Evolutionary conservation across 2,113 vertebrate genomes (phyloP), one percentile per base, ranked within the genome.

Genomic region (Acanthochromis polyacanthus): DNA sequence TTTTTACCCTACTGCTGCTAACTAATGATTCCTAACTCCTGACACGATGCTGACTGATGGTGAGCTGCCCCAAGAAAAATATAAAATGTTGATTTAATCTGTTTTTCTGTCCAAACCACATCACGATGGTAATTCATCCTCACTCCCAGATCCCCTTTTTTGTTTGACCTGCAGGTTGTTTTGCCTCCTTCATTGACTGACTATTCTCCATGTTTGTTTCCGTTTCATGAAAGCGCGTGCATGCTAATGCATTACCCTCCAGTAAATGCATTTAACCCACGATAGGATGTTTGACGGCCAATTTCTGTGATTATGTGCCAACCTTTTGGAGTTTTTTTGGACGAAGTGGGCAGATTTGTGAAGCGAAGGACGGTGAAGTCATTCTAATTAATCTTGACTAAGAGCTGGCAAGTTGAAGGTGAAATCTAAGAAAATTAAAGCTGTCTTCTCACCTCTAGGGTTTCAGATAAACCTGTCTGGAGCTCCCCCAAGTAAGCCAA

Each of bases 381-480:
- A 5, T 1, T 67, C 73, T 70, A 40, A 78, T 60, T 23, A 30
- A 66, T 20, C 32, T 36, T 48, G 57, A 71, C 67, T 61, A 67
- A 17, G 48, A 48, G 11, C 5, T 50, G 48, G 75, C 57, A 68
- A 65, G 58, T n/a, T 58, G 43, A 73, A 63, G 60, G 72, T 82
- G 65, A 75, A 74, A 59, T 73, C 62, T 85, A 78, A 89, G 68
- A 71, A 83, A 82, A 89, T 87, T 85, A 88, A 87, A 56, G 86
- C 84, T 94, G 86, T 94, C 85, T 94, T 92, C 85, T 93, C 88
- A 71, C 89, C 91, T 91, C 84, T 87, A 95, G 95, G 94, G 75
- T 95, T 95, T 94, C 94, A 94, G 92, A 93, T 95, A 92, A 95
- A 94, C 93, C 93, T 95, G 84, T 93, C 93, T 89, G 94, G 93